A percentile compares a stretch with the other conserved stretches of the same genome.
phyloP scores from a whole-genome alignment of 2,888 invertebrate species.

The Octodonta nipae region DNA sequence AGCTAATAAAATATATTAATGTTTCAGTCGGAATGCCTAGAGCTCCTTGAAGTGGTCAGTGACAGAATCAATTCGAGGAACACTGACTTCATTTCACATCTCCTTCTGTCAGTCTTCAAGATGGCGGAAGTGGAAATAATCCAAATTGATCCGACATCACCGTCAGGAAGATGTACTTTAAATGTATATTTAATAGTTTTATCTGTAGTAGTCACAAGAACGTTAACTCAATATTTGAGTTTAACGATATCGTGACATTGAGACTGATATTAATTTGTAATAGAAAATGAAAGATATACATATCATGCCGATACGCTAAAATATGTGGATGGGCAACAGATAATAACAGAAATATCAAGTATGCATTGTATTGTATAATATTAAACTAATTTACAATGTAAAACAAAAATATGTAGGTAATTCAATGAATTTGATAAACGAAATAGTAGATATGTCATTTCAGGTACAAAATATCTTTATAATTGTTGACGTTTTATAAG shows the following conservation, averaged over 20 bases:
- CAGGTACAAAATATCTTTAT: too few species aligned
- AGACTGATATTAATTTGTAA: constrained; percentile 18
- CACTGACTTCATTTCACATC: constrained; percentile 73
- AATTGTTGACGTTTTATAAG: too few species aligned
- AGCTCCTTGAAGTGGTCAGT: constrained; percentile 66
- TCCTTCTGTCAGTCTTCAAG: constrained; percentile 79
- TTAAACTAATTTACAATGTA: too few species aligned
- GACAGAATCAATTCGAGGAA: constrained; percentile 74
- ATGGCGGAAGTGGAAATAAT: constrained; percentile 83
- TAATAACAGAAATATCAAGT: too few species aligned
- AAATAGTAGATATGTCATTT: too few species aligned
- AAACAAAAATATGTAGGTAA: too few species aligned
- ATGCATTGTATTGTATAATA: too few species aligned
- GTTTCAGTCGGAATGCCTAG: constrained; percentile 72
- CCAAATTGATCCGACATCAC: constrained; percentile 54
- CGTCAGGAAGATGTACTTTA: constrained; percentile 14
- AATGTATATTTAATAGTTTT: constrained; percentile 16
- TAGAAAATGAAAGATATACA: constrained; percentile 13
- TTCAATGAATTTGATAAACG: too few species aligned
- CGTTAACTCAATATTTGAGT: constrained; percentile 9
- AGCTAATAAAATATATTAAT: constrained; percentile 9
- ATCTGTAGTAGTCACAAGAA: constrained; percentile 16
- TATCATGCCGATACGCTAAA: constrained; percentile 13
- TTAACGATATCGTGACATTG: constrained; percentile 29
- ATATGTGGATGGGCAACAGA: too few species aligned